Conservation (phyloP, 2,113 vertebrate species). For the Acrocephalus arundinaceus region DNA sequence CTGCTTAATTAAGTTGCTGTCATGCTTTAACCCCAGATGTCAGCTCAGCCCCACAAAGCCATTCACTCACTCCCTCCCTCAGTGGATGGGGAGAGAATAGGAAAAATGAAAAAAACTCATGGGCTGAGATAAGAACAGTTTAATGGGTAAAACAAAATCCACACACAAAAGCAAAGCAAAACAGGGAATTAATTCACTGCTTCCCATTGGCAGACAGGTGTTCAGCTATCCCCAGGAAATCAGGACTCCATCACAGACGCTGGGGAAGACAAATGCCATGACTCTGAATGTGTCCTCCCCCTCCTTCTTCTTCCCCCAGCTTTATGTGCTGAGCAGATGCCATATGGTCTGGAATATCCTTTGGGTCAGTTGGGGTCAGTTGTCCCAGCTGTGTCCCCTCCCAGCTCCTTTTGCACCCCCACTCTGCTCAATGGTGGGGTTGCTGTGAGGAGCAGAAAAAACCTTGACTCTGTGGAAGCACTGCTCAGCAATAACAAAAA, state of each 20-base stretch:
- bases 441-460: neutral
- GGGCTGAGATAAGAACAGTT: neutral
- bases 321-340: neutral
- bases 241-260: neutral
- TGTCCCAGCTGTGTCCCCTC: neutral
- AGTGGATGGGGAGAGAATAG: neutral
- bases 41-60: neutral
- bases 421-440: neutral
- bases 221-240: neutral
- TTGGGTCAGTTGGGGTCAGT: neutral
- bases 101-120: neutral
- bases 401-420: neutral
- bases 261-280: neutral
- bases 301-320: neutral
- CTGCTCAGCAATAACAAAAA: conserved; percentile 6
- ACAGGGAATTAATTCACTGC: neutral
- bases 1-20: neutral
- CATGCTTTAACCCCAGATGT: neutral
- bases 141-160: neutral
- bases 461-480: neutral
- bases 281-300: neutral
- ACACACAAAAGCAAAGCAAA: neutral
- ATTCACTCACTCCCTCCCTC: neutral
- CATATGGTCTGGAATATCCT: neutral
- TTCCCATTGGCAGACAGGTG: neutral